A percentile compares a stretch with the other conserved stretches of the same genome.
These are phyloP conservation scores for Callopanchax toddi DNA, from an alignment of 2,113 vertebrate species.

Conservation along the genomic window DNA sequence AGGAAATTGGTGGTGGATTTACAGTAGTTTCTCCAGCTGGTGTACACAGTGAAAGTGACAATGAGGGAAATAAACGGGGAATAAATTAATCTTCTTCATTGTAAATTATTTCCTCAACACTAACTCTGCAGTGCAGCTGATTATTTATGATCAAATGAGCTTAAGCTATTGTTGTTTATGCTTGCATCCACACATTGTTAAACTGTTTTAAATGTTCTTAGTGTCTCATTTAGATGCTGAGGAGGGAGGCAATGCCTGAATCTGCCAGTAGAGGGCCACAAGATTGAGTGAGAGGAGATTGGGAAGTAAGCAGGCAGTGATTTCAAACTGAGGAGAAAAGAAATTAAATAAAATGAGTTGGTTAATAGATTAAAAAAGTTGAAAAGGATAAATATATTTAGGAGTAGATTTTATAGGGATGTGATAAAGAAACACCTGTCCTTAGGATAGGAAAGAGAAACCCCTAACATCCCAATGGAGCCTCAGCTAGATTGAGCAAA, in stretches of 20 bases:
- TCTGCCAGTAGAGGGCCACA: constrained; percentile 64
- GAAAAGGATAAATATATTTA: not conserved
- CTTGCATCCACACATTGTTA: not conserved
- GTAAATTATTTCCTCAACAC: constrained; percentile 1
- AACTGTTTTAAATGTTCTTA: not conserved
- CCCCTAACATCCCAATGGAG: constrained; percentile 34
- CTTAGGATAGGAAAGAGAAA: constrained; percentile 18
- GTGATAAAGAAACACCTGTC: not conserved
- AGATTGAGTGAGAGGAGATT: constrained; percentile 21
- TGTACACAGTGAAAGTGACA: not conserved
- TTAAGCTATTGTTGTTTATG: not conserved
- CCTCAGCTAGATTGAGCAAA: constrained; percentile 41
- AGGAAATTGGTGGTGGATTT: constrained; percentile 36
- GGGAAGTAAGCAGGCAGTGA: not conserved
- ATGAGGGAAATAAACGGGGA: constrained; percentile 5
- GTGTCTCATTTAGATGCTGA: not conserved
- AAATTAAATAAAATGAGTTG: too few relatives aligned
- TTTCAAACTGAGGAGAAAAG: too few relatives aligned
- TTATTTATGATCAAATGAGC: not conserved
- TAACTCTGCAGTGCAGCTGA: not conserved
- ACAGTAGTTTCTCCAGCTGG: constrained; percentile 27
- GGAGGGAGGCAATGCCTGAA: constrained; percentile 28
- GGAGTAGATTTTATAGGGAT: not conserved
- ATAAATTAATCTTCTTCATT: not conserved
- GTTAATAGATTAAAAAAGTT: too few relatives aligned